Base-by-base conservation (phyloP, 2,113 vertebrate species). In the Gila orcuttii region DNA sequence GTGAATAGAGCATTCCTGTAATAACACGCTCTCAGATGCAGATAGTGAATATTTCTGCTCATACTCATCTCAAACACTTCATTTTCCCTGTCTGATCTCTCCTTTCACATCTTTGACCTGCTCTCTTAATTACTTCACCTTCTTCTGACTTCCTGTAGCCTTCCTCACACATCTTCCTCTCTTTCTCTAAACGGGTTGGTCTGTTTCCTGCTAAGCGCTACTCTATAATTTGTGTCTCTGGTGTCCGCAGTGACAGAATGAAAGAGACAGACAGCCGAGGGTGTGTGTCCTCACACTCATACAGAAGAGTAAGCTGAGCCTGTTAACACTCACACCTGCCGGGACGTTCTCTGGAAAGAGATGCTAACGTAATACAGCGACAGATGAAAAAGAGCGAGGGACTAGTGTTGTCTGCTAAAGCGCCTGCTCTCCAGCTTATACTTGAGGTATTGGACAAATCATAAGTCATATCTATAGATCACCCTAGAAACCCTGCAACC, bases 241-340 rank as follows among this genome's bases (percentile, higher is more conserved):
- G 69, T 42, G 75, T 77, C 50, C 8, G 28, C 1, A 31, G 79
- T 45, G 79, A 82, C 39, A 66, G 79, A 82, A 15, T 7, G n/a
- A 82, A 42, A 31, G 42, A 50, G 25, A 50, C 21, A 64, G 57
- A 80, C 55, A 64, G 78, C 42, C 15, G 55, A 62, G 77, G 50
- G 47, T 21, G 17, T 15, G 15, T 55, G 47, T 55, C 25, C 47
- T 50, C 25, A 2, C 77, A n/a, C 31, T 59, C 11, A 59, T 55
- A 55, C 76, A 39, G 55, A 79, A 62, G 77, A 55, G 50, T 17
- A 77, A 77, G 50, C 39, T 0, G 12, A 74, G 71, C 25, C 71
- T 74, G 42, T 74, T 74, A 47, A 74, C 42, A 75, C 73, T 50
- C 42, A 75, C 73, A 75, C 73, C 23, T 75, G 73, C 25, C 42